A percentile compares a stretch with the other conserved stretches of the same genome.
Evolutionary conservation across 2,113 vertebrate species (phyloP).

Genomic region (Chamaetylas fuelleborni): DNA sequence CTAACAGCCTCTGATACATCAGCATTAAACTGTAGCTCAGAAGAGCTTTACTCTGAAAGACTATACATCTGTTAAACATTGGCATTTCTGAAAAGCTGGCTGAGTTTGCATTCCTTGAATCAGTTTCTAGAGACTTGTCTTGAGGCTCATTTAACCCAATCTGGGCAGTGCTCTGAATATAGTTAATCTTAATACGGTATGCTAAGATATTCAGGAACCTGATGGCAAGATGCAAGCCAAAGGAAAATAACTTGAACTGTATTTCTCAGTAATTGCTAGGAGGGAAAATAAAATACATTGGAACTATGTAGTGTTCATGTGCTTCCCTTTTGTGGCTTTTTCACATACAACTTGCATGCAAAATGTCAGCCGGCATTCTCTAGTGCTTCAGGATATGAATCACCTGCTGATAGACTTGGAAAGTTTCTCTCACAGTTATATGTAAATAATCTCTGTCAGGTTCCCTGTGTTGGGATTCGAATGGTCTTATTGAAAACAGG

Average conservation of each 20-base stretch:
- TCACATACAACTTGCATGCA: background rate
- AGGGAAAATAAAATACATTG: background rate
- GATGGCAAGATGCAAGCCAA: background rate
- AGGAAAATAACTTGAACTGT: background rate
- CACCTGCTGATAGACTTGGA: background rate
- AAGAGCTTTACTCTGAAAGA: slow-evolving; percentile 14
- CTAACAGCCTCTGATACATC: background rate
- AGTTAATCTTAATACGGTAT: background rate
- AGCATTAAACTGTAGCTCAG: background rate
- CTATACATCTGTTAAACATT: slow-evolving; percentile 10
- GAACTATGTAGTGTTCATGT: background rate
- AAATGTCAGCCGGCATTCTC: background rate
- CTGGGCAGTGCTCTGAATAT: background rate
- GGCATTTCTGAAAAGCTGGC: slow-evolving; percentile 1
- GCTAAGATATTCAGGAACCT: background rate
- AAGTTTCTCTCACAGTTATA: background rate
- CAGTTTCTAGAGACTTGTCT: background rate
- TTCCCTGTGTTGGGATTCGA: background rate
- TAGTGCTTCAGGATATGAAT: background rate
- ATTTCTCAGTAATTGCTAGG: background rate
- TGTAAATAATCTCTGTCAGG: background rate
- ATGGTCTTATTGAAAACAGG: background rate
- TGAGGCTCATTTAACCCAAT: background rate
- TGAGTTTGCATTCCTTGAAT: background rate
- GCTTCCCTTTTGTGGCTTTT: background rate